Percentiles rank a stretch among this genome's conserved stretches.
These are phyloP conservation scores for Lapara coniferarum DNA, from an alignment of 2,888 invertebrate species.

Conservation along the genomic window DNA sequence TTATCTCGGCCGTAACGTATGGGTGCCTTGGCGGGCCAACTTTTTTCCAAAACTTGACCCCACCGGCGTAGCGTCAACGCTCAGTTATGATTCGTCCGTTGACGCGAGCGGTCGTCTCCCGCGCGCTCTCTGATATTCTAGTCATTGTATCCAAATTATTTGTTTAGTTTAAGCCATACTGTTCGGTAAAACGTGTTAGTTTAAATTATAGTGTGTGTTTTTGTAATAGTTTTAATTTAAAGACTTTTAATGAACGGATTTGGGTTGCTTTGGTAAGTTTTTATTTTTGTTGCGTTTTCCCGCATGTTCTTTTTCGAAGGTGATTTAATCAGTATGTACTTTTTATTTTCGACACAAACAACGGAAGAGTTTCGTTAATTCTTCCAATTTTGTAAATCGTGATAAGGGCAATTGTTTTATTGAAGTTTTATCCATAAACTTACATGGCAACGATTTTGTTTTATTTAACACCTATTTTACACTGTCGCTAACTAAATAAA, in stretches of 20 bases:
- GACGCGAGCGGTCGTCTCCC: constrained; percentile 73
- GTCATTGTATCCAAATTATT: constrained; percentile 79
- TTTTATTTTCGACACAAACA: neutral
- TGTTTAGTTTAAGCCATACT: constrained; percentile 55
- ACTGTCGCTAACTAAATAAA: no score
- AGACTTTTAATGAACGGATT: constrained; percentile 79
- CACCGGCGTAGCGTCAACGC: constrained; percentile 39
- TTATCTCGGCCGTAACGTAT: constrained; percentile 81
- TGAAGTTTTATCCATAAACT: no score
- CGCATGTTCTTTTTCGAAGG: constrained; percentile 32
- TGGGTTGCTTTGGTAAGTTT: constrained; percentile 78
- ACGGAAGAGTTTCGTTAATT: neutral
- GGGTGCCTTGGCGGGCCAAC: constrained; percentile 72
- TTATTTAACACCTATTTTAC: no score
- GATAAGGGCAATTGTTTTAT: neutral
- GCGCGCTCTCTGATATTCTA: constrained; percentile 72
- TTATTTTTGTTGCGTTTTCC: constrained; percentile 31
- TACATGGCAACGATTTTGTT: no score
- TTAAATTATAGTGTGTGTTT: constrained; percentile 48
- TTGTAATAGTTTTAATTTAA: constrained; percentile 46
- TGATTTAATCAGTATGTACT: neutral
- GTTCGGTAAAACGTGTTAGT: constrained; percentile 48
- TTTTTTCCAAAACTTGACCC: constrained; percentile 77
- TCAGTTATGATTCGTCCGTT: constrained; percentile 79
- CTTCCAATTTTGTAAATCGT: neutral